Base-by-base conservation (phyloP, 2,888 invertebrate species). In the Ectemnius continuus region DNA sequence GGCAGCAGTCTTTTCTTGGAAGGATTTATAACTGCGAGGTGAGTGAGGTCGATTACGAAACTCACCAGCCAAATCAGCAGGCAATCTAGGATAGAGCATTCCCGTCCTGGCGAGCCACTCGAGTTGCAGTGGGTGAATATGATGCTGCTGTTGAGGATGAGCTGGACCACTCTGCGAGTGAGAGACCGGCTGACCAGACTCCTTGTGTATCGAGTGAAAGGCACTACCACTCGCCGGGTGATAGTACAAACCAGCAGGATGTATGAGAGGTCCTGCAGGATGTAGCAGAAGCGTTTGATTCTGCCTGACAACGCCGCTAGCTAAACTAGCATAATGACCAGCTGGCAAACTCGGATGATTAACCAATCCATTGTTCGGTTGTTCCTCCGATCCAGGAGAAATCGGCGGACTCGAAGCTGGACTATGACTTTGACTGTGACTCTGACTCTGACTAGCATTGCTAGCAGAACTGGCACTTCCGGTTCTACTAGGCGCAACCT, bases 81-180 rank as follows among this genome's bases (percentile, higher is more conserved):
- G 97, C 87, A 97, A 93, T 88, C 97, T 93, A 57, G 97, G 97
- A 88, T 97, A 97, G 82, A 97, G 94, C 96, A 98, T 97, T 26
- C 97, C 97, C 3, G 97, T 96, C 84, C 97, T 94, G 4, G 98
- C 97, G 78, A 98, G 92, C 95, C 97, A 97, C 91, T 98, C 98
- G 78, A 97, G 93, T 91, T 96, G 96, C 92, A 96, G 94, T 52
- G 90, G 89, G 82, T 90, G 89, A 71, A 90, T 89, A 85, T 96
- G 95, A 84, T 96, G 96, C 14, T 14, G 14, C 48, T 95, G 92
- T 68, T 95, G 95, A 71, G 91, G 92, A 80, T 84, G 85, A 61
- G 83, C 80, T 20, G 84, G 86, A 20, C 77, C 74, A 18, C 84
- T 81, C 68, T 86, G 88, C 47, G 84, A 83, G 82, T 86, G 87